Base-by-base conservation (phyloP, 2,888 invertebrate species). In the Galeopsomyia nigrocyanea region DNA sequence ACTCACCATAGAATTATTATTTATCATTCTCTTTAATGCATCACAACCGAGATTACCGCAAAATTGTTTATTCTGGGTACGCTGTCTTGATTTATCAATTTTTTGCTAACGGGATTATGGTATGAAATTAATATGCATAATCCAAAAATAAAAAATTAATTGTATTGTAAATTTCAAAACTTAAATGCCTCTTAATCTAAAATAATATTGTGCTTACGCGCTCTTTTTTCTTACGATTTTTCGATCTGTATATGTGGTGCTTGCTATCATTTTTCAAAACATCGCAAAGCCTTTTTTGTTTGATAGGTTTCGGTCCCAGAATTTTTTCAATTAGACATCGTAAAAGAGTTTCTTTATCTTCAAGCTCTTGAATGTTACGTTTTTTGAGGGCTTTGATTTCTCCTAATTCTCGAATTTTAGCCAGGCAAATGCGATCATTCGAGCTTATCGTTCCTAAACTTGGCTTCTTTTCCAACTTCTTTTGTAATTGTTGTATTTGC, bases 341-440 rank as follows among this genome's bases (percentile, higher is more conserved):
- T 47, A 84, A 79, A 31, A 77, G 55, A 2, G 66, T 46, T 62
- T 85, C 84, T 5, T 79, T 80, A 26, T 77, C 78, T 58, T 84
- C 84, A 47, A 86, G 76, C 13, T 82, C 80, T 58, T 73, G 77
- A 58, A 85, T 83, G 46, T 77, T 78, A n/a, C 77, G 78, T 71
- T 84, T 84, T 19, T 82, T 50, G 16, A 76, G 71, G 13, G 82
- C 66, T 49, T 84, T 83, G 56, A 82, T 80, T 56, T 82, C 79
- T 0, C 80, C 83, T 2, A 86, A 69, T 50, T 81, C 76, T 21
- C 80, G 79, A 22, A 86, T 81, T 57, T 78, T 82, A 13, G 78
- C 77, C 19, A 85, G 68, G 61, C 83, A 84, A 2, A 80, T 49
- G 0, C 84, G 71, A 75, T 85, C 85, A 13, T 83, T 82, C 2